Evolutionary conservation across 1,140 invertebrate genomes (phyloP).

Genomic region (Drosophila lacertosa): DNA sequence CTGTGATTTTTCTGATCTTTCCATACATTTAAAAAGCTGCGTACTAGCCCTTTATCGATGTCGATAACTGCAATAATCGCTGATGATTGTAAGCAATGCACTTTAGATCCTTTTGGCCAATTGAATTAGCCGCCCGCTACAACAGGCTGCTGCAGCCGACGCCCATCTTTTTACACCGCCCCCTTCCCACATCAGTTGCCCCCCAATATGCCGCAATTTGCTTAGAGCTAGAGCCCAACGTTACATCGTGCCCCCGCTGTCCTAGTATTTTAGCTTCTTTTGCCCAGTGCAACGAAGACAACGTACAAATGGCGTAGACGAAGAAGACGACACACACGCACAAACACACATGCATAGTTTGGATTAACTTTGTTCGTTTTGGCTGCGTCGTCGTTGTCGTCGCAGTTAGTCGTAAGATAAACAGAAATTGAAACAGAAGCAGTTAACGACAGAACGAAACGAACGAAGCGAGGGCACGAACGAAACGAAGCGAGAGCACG

Average conservation of each 20-base stretch:
- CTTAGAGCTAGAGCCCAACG: conserved; percentile 2
- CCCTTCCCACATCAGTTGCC: neutral
- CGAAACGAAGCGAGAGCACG: conserved; percentile 3
- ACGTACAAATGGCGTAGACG: conserved; percentile 21
- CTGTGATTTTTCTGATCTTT: too few relatives aligned
- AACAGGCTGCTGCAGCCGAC: conserved; percentile 36
- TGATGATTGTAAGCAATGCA: neutral
- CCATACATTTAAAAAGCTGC: neutral
- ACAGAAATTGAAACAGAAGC: conserved; percentile 27
- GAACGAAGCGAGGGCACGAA: conserved; percentile 2
- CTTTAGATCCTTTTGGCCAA: conserved; percentile 16
- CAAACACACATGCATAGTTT: conserved; percentile 3
- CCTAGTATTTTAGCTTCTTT: conserved; percentile 31
- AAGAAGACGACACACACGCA: conserved; percentile 15
- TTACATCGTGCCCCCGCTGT: neutral
- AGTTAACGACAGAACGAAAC: conserved; percentile 5
- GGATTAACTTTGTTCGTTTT: conserved; percentile 43
- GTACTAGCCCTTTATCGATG: neutral
- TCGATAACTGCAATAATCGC: neutral
- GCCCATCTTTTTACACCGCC: conserved; percentile 8
- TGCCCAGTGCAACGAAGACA: conserved; percentile 44
- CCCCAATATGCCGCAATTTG: conserved; percentile 14
- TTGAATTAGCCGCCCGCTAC: conserved; percentile 19
- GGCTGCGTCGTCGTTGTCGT: conserved; percentile 3
- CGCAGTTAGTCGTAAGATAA: conserved; percentile 28